These are phyloP conservation scores for Motacilla tschutschensis DNA, from an alignment of 2,113 vertebrate species.

Conservation along the genomic window DNA sequence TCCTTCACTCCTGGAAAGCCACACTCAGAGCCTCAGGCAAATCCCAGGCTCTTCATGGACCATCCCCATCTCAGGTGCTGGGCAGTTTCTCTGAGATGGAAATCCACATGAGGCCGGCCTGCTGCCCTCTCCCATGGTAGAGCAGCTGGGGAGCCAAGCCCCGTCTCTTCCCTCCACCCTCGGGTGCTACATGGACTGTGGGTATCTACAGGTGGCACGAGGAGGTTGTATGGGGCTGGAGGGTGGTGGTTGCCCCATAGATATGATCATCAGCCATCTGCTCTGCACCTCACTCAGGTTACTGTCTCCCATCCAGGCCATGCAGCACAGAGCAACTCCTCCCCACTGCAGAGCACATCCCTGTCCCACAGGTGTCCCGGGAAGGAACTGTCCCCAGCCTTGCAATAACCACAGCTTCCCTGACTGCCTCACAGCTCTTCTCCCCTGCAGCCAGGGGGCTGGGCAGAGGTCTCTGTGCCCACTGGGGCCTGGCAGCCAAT, in stretches of 20 bases:
- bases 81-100: not conserved
- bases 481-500: fast-evolving
- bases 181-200: fast-evolving
- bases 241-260: not conserved
- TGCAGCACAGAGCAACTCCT: not conserved
- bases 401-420: not conserved
- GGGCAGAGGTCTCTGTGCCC: not conserved
- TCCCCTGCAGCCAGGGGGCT: fast-evolving
- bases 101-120: fast-evolving
- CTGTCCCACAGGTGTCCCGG: not conserved
- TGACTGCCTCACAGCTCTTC: not conserved
- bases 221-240: not conserved
- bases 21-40: not conserved
- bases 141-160: not conserved
- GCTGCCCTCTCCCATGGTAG: not conserved
- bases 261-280: not conserved
- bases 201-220: not conserved
- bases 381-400: not conserved
- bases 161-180: fast-evolving
- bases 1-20: not conserved
- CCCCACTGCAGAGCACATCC: not conserved
- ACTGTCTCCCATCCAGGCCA: not conserved
- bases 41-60: not conserved
- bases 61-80: not conserved
- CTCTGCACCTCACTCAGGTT: not conserved